Base-by-base conservation (phyloP, 2,797 vertebrate species). In the Microtus obscurus region DNA sequence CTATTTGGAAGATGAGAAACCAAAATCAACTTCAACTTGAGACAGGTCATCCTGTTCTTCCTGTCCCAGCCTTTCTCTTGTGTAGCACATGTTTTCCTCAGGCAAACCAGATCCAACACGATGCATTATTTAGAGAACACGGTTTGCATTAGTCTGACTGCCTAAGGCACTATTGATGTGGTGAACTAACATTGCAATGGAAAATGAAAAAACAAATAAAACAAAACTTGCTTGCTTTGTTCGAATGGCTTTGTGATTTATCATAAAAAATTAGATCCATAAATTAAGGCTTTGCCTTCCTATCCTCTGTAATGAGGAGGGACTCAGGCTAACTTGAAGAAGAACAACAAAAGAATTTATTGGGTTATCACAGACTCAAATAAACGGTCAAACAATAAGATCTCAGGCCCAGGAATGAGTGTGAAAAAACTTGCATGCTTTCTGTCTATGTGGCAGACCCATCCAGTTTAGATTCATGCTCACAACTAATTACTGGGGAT, bases 111-210 rank as follows among this genome's bases (percentile, higher is more conserved):
- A 63, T 76, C 69, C 61, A 95, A 65, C 48, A 71, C 40, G 16
- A 96, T 93, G 19, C 67, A 93, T 95, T 89, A 96, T 82, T 95
- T 95, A 92, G 77, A 85, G 88, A 96, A 95, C 37, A 94, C 73
- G 61, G 93, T 95, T 90, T 91, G 34, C 87, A 48, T 87, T 91
- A 89, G 53, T 92, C 63, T 88, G 61, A 92, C 67, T 71, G 77
- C 81, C 59, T 27, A 61, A 79, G 61, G 71, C 85, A 93, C 37
- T 69, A 34, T 2, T 71, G 67, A 81, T 79, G 80, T 78, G 34
- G 83, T 67, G 43, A 94, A 59, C 87, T 95, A 91, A 93, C 40
- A 85, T 1, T 51, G 34, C 29, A 79, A 67, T 73, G 63, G 51
- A 73, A 93, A 95, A 92, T 56, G 48, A 11, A 48, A 81, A 71